Conservation (phyloP, 2,113 vertebrate species). For the Halcyon malimbica region DNA sequence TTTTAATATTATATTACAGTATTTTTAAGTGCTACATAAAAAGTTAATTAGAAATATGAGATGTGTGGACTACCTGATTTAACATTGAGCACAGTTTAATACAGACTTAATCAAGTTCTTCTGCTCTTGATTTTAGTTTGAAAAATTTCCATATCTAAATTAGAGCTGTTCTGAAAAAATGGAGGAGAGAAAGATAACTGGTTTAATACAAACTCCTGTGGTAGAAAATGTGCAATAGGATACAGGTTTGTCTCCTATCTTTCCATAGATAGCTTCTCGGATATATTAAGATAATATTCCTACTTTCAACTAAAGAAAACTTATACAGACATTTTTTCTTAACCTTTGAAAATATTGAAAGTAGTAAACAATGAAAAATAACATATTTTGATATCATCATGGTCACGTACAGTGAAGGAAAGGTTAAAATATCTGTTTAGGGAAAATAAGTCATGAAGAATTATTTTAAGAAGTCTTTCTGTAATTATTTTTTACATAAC, state of each 20-base stretch:
- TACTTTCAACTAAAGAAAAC: background rate
- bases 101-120: background rate
- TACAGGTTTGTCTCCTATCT: background rate
- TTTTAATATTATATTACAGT: constrained; percentile 13
- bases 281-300: background rate
- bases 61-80: background rate
- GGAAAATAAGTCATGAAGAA: background rate
- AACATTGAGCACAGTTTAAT: background rate
- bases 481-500: background rate
- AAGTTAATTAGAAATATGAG: constrained; percentile 20
- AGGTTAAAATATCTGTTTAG: background rate
- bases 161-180: constrained; percentile 4
- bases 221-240: background rate
- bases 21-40: constrained; percentile 35
- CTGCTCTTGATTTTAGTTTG: constrained; percentile 5
- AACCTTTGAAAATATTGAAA: background rate
- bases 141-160: constrained; percentile 34
- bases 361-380: background rate
- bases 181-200: background rate
- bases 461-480: background rate
- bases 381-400: background rate
- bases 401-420: background rate
- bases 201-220: background rate
- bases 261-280: background rate
- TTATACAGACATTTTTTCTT: background rate